phyloP scores from a whole-genome alignment of 2,797 vertebrate species.

The Fratercula arctica region DNA sequence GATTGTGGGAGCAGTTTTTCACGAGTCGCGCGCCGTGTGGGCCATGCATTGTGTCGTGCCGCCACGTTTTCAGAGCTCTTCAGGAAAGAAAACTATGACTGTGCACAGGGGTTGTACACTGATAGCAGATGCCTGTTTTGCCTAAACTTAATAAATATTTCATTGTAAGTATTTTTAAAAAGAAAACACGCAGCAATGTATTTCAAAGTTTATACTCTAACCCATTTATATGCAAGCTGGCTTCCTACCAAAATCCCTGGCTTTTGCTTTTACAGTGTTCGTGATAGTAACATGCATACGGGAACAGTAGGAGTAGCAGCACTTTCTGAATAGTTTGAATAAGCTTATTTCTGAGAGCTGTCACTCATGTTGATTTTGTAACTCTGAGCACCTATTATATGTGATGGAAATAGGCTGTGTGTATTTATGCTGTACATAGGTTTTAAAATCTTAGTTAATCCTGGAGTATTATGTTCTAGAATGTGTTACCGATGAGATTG shows the following conservation, averaged over 20 bases:
- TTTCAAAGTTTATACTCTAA: background rate
- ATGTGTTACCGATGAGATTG: background rate
- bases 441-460: constrained; percentile 16
- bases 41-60: background rate
- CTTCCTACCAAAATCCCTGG: background rate
- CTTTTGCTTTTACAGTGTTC: background rate
- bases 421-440: background rate
- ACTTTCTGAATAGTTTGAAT: background rate
- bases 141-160: constrained; percentile 39
- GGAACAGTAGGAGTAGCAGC: background rate
- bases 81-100: background rate
- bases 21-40: fast-evolving
- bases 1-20: background rate
- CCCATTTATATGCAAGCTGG: background rate
- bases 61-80: background rate
- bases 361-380: background rate
- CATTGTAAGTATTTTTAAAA: background rate
- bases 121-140: constrained; percentile 45
- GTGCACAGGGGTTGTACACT: background rate
- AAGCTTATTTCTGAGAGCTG: background rate
- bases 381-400: background rate
- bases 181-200: background rate
- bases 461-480: background rate
- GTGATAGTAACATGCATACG: background rate
- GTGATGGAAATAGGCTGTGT: background rate